phyloP scores from a whole-genome alignment of 2,797 vertebrate genomes.

The Aerospiza tachiro region DNA sequence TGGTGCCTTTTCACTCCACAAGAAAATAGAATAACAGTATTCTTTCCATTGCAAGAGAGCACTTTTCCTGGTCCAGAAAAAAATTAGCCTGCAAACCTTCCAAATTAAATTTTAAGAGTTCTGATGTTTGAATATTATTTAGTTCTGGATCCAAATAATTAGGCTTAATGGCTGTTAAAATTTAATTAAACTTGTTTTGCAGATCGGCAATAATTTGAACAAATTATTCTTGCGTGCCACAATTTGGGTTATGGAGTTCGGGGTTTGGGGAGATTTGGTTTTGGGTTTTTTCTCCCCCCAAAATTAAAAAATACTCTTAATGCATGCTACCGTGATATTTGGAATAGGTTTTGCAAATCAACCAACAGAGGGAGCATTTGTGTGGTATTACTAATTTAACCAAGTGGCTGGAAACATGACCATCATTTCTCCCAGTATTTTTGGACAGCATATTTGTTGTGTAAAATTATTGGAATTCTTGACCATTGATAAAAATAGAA shows the following conservation, averaged over 20 bases:
- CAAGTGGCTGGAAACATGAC: background rate
- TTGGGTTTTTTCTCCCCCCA: background rate
- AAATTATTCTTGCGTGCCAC: background rate
- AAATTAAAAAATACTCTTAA: background rate
- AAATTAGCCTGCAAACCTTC: background rate
- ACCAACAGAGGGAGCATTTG: constrained; percentile 20
- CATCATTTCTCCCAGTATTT: background rate
- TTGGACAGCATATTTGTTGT: background rate
- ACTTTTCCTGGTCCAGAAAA: background rate
- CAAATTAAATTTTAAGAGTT: background rate
- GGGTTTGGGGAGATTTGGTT: background rate
- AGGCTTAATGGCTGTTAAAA: background rate
- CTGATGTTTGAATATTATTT: background rate
- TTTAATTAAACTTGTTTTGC: background rate
- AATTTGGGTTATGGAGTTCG: background rate
- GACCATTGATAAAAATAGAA: background rate
- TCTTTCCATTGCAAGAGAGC: background rate
- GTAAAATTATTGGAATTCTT: background rate
- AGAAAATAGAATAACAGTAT: background rate
- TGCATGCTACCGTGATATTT: background rate
- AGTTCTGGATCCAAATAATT: background rate
- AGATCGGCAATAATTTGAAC: background rate
- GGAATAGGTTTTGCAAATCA: background rate
- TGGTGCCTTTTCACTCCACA: constrained; percentile 33
- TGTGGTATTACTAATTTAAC: background rate